Evolutionary conservation across 1,140 invertebrate genomes (phyloP).

Genomic region (Lucilia sericata): DNA sequence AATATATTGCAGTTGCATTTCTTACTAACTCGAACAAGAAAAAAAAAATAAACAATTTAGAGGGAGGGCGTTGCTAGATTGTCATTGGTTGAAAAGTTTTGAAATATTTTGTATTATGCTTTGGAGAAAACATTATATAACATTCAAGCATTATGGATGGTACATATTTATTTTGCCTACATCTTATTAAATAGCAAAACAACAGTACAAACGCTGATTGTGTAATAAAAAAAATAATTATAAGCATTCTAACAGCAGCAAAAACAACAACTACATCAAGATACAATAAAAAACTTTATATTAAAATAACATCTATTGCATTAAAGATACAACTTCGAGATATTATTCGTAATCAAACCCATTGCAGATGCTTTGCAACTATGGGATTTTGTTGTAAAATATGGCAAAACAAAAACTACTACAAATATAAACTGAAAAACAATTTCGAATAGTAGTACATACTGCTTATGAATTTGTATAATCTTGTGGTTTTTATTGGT

Average conservation of each 20-base stretch:
- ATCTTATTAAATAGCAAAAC: not conserved
- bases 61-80: slow-evolving; percentile 35
- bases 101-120: not conserved
- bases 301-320: not conserved
- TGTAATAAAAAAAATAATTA: slow-evolving; percentile 7
- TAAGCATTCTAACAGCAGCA: not conserved
- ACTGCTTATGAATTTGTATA: not conserved
- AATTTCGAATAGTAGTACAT: not conserved
- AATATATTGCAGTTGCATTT: not conserved
- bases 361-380: not conserved
- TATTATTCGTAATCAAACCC: not conserved
- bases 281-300: not conserved
- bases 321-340: not conserved
- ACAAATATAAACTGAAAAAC: not conserved
- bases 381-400: not conserved
- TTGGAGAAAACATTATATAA: not conserved
- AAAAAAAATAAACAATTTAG: not conserved
- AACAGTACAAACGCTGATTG: not conserved
- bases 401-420: not conserved
- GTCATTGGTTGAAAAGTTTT: slow-evolving; percentile 9
- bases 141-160: not conserved
- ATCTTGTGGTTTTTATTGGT: slow-evolving; percentile 26
- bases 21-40: not conserved
- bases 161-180: not conserved
- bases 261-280: not conserved